Base-by-base conservation (phyloP, 2,113 vertebrate species). In the Suncus etruscus region DNA sequence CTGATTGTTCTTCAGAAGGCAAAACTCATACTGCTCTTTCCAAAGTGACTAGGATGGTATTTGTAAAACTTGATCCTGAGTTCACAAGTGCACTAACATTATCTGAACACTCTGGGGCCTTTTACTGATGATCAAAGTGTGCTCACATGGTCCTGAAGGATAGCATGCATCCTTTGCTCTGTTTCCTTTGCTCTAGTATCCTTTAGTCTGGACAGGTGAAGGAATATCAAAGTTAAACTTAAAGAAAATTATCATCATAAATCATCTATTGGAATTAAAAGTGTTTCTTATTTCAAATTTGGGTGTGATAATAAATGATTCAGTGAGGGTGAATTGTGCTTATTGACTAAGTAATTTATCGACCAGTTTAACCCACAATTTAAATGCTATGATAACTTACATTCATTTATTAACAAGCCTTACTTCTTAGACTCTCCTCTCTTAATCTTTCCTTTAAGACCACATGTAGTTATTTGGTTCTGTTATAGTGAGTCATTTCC, bases 141-240 rank as follows among this genome's bases (percentile, higher is more conserved):
- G 51, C 11, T 72, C 86, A 63, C 0, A 22, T 48, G 25, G n/a
- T 2, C 45, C 72, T 27, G 20, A 70, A 50, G 48, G n/a, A n/a
- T n/a, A n/a, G n/a, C n/a, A n/a, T n/a, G n/a, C n/a, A n/a, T n/a
- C n/a, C n/a, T n/a, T n/a, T n/a, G n/a, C n/a, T n/a, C n/a, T n/a
- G n/a, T n/a, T n/a, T n/a, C n/a, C n/a, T n/a, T n/a, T n/a, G n/a
- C n/a, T n/a, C n/a, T n/a, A n/a, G 50, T 14, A 25, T 78, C 25
- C 48, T 45, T 63, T 47, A 77, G 15, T 69, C 11, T 76, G 81
- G 51, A n/a, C n/a, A n/a, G n/a, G n/a, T n/a, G n/a, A n/a, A n/a
- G n/a, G 2, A 69, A 31, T 63, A 58, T 90, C 11, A 77, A 70
- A 65, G 76, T 83, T 83, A 93, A 90, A 66, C 54, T 70, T 82